Evolutionary conservation across 2,113 vertebrate species (phyloP).

Genomic region (Elephantulus edwardii): DNA sequence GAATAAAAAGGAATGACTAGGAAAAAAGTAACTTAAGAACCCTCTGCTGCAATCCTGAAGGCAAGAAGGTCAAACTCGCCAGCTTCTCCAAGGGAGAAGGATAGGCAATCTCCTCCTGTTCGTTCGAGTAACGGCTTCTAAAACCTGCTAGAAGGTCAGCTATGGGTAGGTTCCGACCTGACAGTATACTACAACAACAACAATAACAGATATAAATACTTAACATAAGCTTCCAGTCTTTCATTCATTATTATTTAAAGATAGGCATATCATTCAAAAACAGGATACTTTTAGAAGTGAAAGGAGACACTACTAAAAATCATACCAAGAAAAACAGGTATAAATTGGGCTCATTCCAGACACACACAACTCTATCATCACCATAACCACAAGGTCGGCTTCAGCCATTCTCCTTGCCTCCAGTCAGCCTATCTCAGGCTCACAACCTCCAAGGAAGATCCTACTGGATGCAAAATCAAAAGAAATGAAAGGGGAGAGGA

Average conservation of each 20-base stretch:
- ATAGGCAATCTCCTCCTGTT: too few relatives aligned
- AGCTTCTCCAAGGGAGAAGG: too few relatives aligned
- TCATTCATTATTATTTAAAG: conserved; percentile 11
- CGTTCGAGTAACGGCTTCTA: too few relatives aligned
- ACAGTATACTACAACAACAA: too few relatives aligned
- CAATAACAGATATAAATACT: conserved; percentile 19
- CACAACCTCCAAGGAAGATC: background rate
- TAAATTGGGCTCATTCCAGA: background rate
- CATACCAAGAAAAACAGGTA: background rate
- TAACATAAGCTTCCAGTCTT: conserved; percentile 20
- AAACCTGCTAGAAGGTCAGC: too few relatives aligned
- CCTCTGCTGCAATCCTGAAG: too few relatives aligned
- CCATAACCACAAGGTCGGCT: background rate
- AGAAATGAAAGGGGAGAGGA: background rate
- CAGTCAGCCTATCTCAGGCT: background rate
- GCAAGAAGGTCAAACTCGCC: too few relatives aligned
- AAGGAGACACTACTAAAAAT: background rate
- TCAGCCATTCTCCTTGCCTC: background rate
- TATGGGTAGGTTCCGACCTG: too few relatives aligned
- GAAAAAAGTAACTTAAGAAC: too few relatives aligned
- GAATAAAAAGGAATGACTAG: background rate
- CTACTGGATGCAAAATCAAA: background rate
- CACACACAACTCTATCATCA: background rate
- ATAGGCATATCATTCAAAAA: background rate
- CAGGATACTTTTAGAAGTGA: background rate